Evolutionary conservation across 2,888 invertebrate species (phyloP), one percentile per base, ranked within the genome.

Genomic region (Parnassius glacialis): DNA sequence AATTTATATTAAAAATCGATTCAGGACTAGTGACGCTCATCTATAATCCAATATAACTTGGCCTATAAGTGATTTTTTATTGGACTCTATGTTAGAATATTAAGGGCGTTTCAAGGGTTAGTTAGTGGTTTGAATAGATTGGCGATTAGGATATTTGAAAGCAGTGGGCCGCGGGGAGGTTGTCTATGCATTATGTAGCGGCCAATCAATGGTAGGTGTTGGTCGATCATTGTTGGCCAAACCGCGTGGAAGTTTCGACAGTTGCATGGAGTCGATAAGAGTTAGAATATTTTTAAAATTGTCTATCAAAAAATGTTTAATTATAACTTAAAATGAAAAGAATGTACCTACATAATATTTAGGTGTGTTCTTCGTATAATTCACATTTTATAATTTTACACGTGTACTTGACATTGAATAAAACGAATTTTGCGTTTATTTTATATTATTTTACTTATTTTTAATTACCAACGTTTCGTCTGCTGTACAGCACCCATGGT

Each of bases 191-290:
- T 90, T 86, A 90, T 90, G 85, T 85, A 89, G 86, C 78, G 59
- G 81, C 82, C 87, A 90, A 89, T 90, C 90, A 88, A 86, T 84
- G 85, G 81, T 77, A 84, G 85, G 85, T 88, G 87, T 85, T 73
- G 74, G 75, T 69, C 69, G 82, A 79, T 84, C 82, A 87, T 85
- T 86, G 88, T 80, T 75, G 64, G 72, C 70, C 68, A 68, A 67
- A 70, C 68, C 74, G 74, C 54, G 58, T 62, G 56, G 64, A 60
- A 34, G 57, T 34, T 52, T 72, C 76, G 78, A 78, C 77, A 76
- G 65, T 50, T 50, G 59, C 47, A 47, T 70, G 61, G 66, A 68
- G 70, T 63, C 34, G 64, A 1, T 13, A 52, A 62, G 25, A 25
- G 3, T 3, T 25, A 7, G 25, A 25, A 25, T 34, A 5, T 34